Evolutionary conservation across 2,888 invertebrate species (phyloP).

Genomic region (Nudaria mundana): DNA sequence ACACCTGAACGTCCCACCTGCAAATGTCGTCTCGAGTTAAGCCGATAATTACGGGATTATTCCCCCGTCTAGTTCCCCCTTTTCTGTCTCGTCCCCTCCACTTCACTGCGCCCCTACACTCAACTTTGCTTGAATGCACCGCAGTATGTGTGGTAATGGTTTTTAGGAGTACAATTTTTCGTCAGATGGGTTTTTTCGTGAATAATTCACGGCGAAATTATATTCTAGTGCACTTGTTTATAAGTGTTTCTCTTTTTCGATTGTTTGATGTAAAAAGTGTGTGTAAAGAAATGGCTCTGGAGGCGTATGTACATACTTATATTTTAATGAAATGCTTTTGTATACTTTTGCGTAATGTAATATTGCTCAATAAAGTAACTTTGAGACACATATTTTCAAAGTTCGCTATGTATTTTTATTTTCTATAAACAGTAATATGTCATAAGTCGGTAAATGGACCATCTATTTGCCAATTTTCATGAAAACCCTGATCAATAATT

Average conservation of each 20-base stretch:
- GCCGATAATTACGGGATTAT: constrained; percentile 80
- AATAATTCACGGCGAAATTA: constrained; percentile 57
- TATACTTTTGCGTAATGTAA: too few species aligned
- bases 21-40: constrained; percentile 75
- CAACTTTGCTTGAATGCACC: constrained; percentile 68
- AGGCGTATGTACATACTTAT: constrained; percentile 9
- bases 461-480: too few species aligned
- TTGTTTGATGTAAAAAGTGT: constrained; percentile 37
- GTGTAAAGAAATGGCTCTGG: constrained; percentile 17
- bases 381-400: background rate
- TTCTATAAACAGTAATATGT: too few species aligned
- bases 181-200: constrained; percentile 60
- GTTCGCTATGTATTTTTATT: background rate
- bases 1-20: constrained; percentile 65
- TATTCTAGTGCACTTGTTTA: constrained; percentile 36
- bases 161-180: constrained; percentile 73
- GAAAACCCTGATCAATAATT: too few species aligned
- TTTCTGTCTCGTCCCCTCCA: constrained; percentile 42
- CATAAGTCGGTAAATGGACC: too few species aligned
- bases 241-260: constrained; percentile 37
- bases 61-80: constrained; percentile 45
- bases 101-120: constrained; percentile 47
- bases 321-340: background rate
- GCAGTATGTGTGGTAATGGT: constrained; percentile 71
- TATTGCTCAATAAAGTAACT: too few species aligned